A percentile compares a stretch with the other conserved stretches of the same genome.
These are phyloP conservation scores for Allophyes oxyacanthae DNA, from an alignment of 2,888 invertebrate genomes.

Conservation along the genomic window DNA sequence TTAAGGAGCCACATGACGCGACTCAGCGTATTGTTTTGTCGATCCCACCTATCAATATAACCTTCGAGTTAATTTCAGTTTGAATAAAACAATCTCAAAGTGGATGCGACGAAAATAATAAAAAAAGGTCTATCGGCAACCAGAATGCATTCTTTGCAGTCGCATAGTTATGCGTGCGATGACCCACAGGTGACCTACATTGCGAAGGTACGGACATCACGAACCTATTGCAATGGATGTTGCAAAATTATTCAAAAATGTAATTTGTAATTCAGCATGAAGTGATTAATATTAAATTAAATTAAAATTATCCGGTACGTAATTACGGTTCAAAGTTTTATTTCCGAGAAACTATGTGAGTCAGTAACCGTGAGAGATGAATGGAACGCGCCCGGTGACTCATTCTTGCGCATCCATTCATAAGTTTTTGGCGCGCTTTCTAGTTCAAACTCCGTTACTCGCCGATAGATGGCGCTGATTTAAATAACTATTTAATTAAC, in stretches of 20 bases:
- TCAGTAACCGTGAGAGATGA: slow-evolving; percentile 74
- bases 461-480: slow-evolving; percentile 67
- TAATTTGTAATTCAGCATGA: slow-evolving; percentile 17
- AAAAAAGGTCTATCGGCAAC: slow-evolving; percentile 16
- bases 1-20: too few relatives aligned
- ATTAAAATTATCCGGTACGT: slow-evolving; percentile 28
- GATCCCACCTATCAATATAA: background rate
- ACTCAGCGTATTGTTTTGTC: too few relatives aligned
- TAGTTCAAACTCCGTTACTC: slow-evolving; percentile 32
- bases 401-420: slow-evolving; percentile 78
- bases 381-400: slow-evolving; percentile 71
- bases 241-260: background rate
- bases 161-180: slow-evolving; percentile 51
- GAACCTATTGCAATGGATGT: background rate
- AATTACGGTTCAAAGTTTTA: slow-evolving; percentile 57
- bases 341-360: slow-evolving; percentile 75
- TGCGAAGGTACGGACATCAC: too few relatives aligned
- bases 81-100: slow-evolving; percentile 9
- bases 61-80: slow-evolving; percentile 9
- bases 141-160: slow-evolving; percentile 45
- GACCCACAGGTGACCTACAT: slow-evolving; percentile 46
- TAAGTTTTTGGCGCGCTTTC: slow-evolving; percentile 77
- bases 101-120: slow-evolving; percentile 15
- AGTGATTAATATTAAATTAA: slow-evolving; percentile 25
- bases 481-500: background rate